Percentiles rank a stretch among this genome's conserved stretches.
Evolutionary conservation across 2,113 vertebrate genomes (phyloP).

Genomic region (Toxotes jaculatrix): DNA sequence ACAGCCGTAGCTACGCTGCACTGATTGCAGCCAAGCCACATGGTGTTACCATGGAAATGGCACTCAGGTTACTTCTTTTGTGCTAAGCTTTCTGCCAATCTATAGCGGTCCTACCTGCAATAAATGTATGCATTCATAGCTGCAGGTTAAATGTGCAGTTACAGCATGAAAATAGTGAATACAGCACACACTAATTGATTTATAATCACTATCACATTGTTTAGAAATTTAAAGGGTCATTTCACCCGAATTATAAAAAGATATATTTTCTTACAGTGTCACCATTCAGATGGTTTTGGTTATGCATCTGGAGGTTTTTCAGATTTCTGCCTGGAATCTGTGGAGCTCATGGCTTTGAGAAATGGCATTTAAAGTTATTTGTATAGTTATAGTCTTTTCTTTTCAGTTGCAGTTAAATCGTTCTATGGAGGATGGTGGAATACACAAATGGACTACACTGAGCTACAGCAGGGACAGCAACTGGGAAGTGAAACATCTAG

Average conservation of each 20-base stretch:
- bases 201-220: background rate
- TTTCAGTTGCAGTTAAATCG: too few species aligned
- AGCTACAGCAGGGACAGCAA: too few species aligned
- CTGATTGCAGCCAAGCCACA: conserved; percentile 78
- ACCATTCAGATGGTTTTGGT: background rate
- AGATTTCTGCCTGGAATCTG: background rate
- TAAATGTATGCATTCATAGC: conserved; percentile 49
- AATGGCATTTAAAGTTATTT: background rate
- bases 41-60: conserved; percentile 85
- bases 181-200: background rate
- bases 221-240: conserved; percentile 26
- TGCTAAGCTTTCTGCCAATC: conserved; percentile 59
- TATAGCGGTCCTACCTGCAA: conserved; percentile 62
- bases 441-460: too few species aligned
- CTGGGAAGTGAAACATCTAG: too few species aligned
- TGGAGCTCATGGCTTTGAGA: background rate
- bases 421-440: too few species aligned
- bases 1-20: conserved; percentile 60
- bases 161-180: background rate
- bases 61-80: conserved; percentile 78
- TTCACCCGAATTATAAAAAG: background rate
- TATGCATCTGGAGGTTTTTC: conserved; percentile 5
- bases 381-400: too few species aligned
- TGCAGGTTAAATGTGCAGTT: conserved; percentile 23
- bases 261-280: background rate